Base-by-base conservation (phyloP, 2,797 vertebrate genomes). In the Poecilia gillii region DNA sequence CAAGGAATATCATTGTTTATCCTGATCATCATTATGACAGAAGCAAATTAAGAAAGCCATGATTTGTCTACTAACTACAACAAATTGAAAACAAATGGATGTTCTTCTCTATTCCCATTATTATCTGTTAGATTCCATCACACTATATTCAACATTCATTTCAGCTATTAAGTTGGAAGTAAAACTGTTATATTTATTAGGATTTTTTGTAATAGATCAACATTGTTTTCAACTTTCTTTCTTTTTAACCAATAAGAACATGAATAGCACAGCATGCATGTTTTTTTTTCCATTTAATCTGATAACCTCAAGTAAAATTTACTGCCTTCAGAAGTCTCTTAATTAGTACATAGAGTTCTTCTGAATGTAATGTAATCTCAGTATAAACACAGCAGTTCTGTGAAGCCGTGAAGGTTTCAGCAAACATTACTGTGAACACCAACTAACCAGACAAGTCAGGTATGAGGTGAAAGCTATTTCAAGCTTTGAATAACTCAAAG, bases 1-100 rank as follows among this genome's bases (percentile, higher is more conserved):
- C 45, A 6, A 83, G 84, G 77, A 88, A 84, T 78, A 62, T 70
- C 76, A 39, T 64, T 36, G 31, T 64, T 64, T 20, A 36, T 9
- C 4, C 31, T 66, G 33, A 7, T 39, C 13, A 62, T 28, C 11
- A 7, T 33, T 33, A 33, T 25, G 33, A 12, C 36, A 41, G 64
- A 41, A 68, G 9, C 33, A 64, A 36, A 33, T 1, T 12, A 12
- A 68, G 8, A 20, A 39, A 68, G 16, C 7, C 64, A 39, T 5
- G 20, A 25, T 20, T 2, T 25, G 36, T 68, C 36, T 68, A 25
- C 0, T 5, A 41, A 68, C 36, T 41, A 23, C 3, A 68, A 25
- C 1, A 23, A 11, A 41, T 41, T 41, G 1, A 68, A 68, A 68
- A 68, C 20, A 7, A 11, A 68, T 41, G 0, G 16, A 25, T 12